Evolutionary conservation across 1,140 invertebrate species (phyloP).

Genomic region (Drosophila auraria): DNA sequence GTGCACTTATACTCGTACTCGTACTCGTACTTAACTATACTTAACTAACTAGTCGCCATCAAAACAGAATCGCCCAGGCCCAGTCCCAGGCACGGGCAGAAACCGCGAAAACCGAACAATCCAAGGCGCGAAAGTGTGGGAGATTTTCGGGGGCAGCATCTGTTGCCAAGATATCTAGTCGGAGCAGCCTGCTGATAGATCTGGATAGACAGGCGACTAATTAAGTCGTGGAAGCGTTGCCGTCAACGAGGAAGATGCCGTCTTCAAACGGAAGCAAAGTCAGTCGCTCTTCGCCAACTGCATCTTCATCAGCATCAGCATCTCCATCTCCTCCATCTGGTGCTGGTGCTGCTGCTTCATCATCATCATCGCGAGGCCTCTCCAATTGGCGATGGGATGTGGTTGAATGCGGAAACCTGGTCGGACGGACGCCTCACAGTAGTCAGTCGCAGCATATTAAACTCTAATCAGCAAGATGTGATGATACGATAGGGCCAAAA

Average conservation of each 20-base stretch:
- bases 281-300: slow-evolving; percentile 34
- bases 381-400: slow-evolving; percentile 52
- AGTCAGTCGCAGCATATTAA: slow-evolving; percentile 60
- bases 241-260: slow-evolving; percentile 14
- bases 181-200: slow-evolving; percentile 49
- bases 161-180: slow-evolving; percentile 31
- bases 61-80: slow-evolving; percentile 25
- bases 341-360: slow-evolving; percentile 19
- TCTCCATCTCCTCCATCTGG: slow-evolving; percentile 8
- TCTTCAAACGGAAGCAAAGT: slow-evolving; percentile 59
- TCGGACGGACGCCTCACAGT: slow-evolving; percentile 41
- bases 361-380: slow-evolving; percentile 16
- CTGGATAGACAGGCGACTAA: slow-evolving; percentile 60
- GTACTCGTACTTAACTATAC: slow-evolving; percentile 17
- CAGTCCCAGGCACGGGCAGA: neutral
- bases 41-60: slow-evolving; percentile 25
- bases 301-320: slow-evolving; percentile 37
- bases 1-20: slow-evolving; percentile 33
- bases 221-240: slow-evolving; percentile 52
- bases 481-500: slow-evolving; percentile 64
- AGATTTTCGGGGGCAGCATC: slow-evolving; percentile 54
- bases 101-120: slow-evolving; percentile 21
- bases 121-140: slow-evolving; percentile 68
- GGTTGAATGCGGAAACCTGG: slow-evolving; percentile 70
- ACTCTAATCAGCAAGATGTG: slow-evolving; percentile 70